phyloP scores from a whole-genome alignment of 2,888 invertebrate species.

The Chaitophorus viminalis region DNA sequence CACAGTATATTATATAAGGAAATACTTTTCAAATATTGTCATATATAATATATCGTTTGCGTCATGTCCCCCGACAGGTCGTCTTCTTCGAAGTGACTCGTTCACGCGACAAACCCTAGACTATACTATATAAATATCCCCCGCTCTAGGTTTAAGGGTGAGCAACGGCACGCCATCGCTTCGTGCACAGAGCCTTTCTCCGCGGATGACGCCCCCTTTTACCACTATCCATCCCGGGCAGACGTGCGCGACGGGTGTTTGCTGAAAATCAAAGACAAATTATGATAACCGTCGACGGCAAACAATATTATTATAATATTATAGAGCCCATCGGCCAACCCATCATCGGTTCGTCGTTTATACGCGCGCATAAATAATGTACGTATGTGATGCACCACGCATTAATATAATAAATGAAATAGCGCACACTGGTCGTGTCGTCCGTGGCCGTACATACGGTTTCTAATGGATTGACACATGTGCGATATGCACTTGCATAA shows the following conservation, averaged over 20 bases:
- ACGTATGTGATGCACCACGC: too few relatives aligned
- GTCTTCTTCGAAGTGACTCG: background rate
- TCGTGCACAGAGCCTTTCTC: background rate
- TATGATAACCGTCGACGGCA: slow-evolving; percentile 12
- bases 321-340: too few relatives aligned
- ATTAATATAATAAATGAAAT: background rate
- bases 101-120: background rate
- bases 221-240: too few relatives aligned
- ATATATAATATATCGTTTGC: too few relatives aligned
- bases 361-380: background rate
- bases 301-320: background rate
- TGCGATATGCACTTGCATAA: too few relatives aligned
- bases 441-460: too few relatives aligned
- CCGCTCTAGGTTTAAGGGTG: too few relatives aligned
- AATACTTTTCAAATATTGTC: slow-evolving; percentile 12
- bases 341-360: too few relatives aligned
- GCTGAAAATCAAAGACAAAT: slow-evolving; percentile 45
- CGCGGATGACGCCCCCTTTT: too few relatives aligned
- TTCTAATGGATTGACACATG: too few relatives aligned
- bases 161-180: too few relatives aligned
- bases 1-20: background rate
- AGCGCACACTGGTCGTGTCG: background rate
- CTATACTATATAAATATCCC: background rate
- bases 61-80: too few relatives aligned
- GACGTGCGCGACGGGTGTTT: slow-evolving; percentile 19